Base-by-base conservation (phyloP, 1,140 invertebrate genomes). In the Alviniconcha marisindica region DNA sequence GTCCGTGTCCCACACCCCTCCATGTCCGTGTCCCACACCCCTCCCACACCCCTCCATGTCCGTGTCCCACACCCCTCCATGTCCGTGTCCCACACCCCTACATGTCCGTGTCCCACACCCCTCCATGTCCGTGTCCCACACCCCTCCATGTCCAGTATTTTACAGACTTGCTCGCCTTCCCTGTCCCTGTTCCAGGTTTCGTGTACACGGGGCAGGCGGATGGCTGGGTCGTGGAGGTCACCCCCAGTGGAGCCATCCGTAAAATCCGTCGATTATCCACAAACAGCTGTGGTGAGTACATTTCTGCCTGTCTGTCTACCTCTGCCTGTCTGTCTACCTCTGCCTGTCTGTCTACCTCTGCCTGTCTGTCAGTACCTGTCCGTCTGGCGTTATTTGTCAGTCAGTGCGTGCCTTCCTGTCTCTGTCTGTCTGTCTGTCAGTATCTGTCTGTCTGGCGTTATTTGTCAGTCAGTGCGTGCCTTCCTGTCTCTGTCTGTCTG, bases 131-230 rank as follows among this genome's bases (percentile, higher is more conserved):
- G n/a, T n/a, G n/a, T n/a, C n/a, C n/a, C n/a, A n/a, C n/a, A n/a
- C n/a, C n/a, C n/a, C n/a, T n/a, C n/a, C n/a, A n/a, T n/a, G n/a
- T n/a, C n/a, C n/a, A n/a, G n/a, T n/a, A n/a, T n/a, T n/a, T n/a
- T n/a, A n/a, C n/a, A n/a, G n/a, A n/a, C n/a, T n/a, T n/a, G n/a
- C n/a, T n/a, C n/a, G n/a, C n/a, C n/a, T 48, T 48, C 18, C 18
- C 18, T 48, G 7, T 48, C 44, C 44, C 44, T 44, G n/a, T 33
- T 78, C 2, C 74, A 90, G 88, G 95, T 44, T 82, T 96, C 95
- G 93, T 96, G 96, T 94, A 92, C 80, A 93, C 93, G 78, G 97
- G 96, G n/a, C 94, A 96, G 89, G 94, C 95, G 69, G 97, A 97
- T 93, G 95, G 96, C 95, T 94, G 94, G 93, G 94, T 93, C 48